Base-by-base conservation (phyloP, 1,140 invertebrate genomes). In the Eupeodes corollae region DNA sequence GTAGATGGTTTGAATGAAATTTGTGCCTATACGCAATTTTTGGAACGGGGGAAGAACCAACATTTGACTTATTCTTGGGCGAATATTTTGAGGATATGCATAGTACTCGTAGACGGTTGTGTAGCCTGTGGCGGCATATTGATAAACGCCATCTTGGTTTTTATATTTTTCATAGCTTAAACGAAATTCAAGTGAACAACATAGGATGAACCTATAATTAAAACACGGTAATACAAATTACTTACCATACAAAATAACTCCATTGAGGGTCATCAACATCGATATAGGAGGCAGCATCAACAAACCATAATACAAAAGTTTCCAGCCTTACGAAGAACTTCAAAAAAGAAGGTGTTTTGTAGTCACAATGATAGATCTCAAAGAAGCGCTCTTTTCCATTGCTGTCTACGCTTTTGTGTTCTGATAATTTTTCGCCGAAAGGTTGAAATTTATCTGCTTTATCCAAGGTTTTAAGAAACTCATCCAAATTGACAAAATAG, bases 41-140 rank as follows among this genome's bases (percentile, higher is more conserved):
- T 94, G 88, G 68, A 90, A 95, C 1, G 88, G 88, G 11, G 93
- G 93, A 49, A 97, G 69, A 43, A 95, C 77, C 40, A 97, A 71
- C 60, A 94, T 83, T 69, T 98, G 93, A 52, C 89, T 90, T 44
- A 98, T 86, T 46, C 94, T 75, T 9, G 92, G 91, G 32, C 94
- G 74, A 38, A 79, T 82, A 61, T 88, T 82, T 38, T 79, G 72
- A 1, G 93, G 93, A 71, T 96, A 96, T 1, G 88, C 87, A 67
- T 93, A 98, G 69, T 94, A 98, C 54, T 88, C 83, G 73, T 97
- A 99, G 16, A 94, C 83, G 0, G 91, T 91, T 31, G 83, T 79
- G 70, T 92, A 97, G 11, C 89, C 94, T 51, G 82, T 81, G 46
- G 88, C 80, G 31, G 83, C 83, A 61, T 89, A 91, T n/a, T 73